Base-by-base conservation (phyloP, 2,113 vertebrate species). In the Falco punctatus region DNA sequence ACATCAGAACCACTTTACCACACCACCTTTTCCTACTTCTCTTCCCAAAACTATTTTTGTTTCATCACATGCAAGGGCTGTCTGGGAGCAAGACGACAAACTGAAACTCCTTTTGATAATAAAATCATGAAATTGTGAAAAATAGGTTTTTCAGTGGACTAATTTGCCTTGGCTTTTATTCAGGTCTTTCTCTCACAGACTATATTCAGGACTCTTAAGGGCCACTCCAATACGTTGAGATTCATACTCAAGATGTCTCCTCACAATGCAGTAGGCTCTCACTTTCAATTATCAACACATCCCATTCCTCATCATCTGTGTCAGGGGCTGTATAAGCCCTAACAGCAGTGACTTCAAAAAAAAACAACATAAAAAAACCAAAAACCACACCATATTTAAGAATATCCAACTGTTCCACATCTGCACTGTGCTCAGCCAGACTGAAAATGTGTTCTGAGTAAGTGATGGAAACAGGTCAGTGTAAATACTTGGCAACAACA, bases 401-500 rank as follows among this genome's bases (percentile, higher is more conserved):
- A 96, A 89, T 81, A 94, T 97, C 86, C 90, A 96, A 72, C 81
- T 94, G 80, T 96, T 97, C 69, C 85, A 96, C 92, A 95, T 94
- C 64, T 96, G 90, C 90, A 82, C 65, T 94, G 28, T 54, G 38
- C 62, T 86, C 51, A 86, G 92, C 85, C 96, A 96, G 73, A 81
- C 13, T 55, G 66, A 82, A 94, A 96, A 94, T 89, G 20, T 94
- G 90, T 94, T 97, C 85, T 1, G 15, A 88, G 81, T 94, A 94
- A 97, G 75, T 42, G 74, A 87, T 87, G 90, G 91, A 96, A 97
- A 92, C 82, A 97, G 94, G 90, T 96, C 92, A 93, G 81, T 77
- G 73, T 94, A 92, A 96, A 82, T 75, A 88, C 52, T 93, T 96
- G 83, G 85, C 93, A 95, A 83, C 48, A 90, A 92, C 87, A 94